Conservation (phyloP, 2,113 vertebrate genomes). For the Loxodonta africana region DNA sequence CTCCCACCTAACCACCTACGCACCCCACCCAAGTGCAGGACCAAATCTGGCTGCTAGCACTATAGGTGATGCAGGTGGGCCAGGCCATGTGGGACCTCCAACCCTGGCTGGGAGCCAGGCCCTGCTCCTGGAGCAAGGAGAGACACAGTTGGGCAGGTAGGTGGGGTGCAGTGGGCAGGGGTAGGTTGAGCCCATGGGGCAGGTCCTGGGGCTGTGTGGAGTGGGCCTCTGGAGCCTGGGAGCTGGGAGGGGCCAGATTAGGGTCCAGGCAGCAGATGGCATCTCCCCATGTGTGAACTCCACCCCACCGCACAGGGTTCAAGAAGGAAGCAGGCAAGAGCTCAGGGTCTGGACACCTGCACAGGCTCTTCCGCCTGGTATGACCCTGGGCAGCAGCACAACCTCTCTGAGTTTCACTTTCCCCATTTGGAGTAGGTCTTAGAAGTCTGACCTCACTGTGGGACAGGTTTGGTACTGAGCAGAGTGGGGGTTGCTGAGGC, state of each 20-base stretch:
- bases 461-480: not conserved
- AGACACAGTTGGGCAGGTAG: too few species aligned
- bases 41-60: not conserved
- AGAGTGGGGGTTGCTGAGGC: too few species aligned
- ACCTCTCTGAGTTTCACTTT: not conserved
- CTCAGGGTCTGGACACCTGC: not conserved
- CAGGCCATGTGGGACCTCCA: not conserved
- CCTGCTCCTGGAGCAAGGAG: not conserved
- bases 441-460: not conserved
- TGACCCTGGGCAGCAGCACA: not conserved
- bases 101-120: not conserved
- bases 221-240: not conserved
- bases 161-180: not conserved
- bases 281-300: not conserved
- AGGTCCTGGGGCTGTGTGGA: not conserved
- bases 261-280: not conserved
- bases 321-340: not conserved
- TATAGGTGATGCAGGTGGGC: not conserved
- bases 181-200: not conserved
- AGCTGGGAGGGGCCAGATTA: not conserved
- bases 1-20: accelerated
- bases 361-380: not conserved
- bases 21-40: not conserved
- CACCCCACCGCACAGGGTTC: accelerated
- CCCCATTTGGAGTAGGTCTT: not conserved